Percentiles rank a stretch among this genome's conserved stretches.
Evolutionary conservation across 2,113 vertebrate species (phyloP).

Genomic region (Jaculus jaculus): DNA sequence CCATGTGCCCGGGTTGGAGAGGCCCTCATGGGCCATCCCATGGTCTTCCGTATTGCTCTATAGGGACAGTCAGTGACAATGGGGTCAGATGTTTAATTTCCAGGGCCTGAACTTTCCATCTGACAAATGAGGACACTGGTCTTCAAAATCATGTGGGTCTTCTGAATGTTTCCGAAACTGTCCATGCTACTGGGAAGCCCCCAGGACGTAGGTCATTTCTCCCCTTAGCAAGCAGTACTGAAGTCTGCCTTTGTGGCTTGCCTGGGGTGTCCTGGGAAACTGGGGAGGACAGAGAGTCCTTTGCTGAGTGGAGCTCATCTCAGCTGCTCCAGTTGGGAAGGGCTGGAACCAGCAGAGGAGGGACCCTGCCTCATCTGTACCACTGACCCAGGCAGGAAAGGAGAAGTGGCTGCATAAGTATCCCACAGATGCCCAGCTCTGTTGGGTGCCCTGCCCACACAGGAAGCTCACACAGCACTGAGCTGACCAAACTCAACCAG

Average conservation of each 20-base stretch:
- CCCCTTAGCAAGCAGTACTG: not conserved
- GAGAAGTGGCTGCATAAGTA: not conserved
- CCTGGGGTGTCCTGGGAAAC: not conserved
- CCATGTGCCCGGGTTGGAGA: not conserved
- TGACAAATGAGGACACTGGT: not conserved
- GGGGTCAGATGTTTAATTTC: not conserved
- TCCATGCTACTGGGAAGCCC: not conserved
- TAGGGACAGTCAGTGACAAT: fast-evolving
- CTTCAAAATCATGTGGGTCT: not conserved
- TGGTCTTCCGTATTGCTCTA: not conserved
- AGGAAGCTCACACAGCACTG: not conserved
- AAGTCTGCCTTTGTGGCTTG: not conserved
- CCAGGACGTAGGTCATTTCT: not conserved
- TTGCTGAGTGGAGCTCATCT: too few species aligned
- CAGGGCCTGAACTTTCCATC: not conserved
- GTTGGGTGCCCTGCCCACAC: not conserved
- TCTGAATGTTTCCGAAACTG: not conserved
- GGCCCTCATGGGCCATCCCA: not conserved
- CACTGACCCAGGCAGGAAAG: not conserved
- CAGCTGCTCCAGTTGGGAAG: not conserved
- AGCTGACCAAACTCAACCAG: not conserved
- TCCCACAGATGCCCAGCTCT: not conserved
- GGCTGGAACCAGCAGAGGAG: not conserved
- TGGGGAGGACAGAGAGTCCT: not conserved
- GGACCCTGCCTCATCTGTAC: not conserved